Evolutionary conservation across 2,888 invertebrate species (phyloP).

Genomic region (Dolichomitus sp.): DNA sequence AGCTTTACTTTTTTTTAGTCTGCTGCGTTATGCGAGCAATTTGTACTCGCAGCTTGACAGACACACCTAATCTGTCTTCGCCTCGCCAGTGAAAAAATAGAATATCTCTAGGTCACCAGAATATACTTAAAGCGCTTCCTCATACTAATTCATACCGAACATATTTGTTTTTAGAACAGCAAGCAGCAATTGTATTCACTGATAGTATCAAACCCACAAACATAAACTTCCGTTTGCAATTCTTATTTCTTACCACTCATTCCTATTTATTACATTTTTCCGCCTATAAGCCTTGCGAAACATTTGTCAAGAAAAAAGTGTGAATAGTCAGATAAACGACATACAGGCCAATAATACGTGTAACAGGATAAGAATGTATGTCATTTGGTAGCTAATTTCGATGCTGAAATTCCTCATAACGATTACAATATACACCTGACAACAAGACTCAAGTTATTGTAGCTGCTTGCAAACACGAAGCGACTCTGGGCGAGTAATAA

Average conservation of each 20-base stretch:
- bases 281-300: background rate
- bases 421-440: background rate
- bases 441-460: background rate
- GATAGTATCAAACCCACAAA: background rate
- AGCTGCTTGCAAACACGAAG: background rate
- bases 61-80: background rate
- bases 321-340: too few species aligned
- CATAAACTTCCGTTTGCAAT: background rate
- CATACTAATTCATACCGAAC: background rate
- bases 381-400: background rate
- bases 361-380: background rate
- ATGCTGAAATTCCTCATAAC: background rate
- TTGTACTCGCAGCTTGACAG: background rate
- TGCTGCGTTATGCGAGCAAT: background rate
- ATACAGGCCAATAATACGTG: background rate
- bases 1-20: background rate
- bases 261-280: background rate
- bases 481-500: slow-evolving; percentile 31
- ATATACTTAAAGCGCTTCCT: background rate
- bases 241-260: background rate
- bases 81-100: slow-evolving; percentile 31
- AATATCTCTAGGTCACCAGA: slow-evolving; percentile 29
- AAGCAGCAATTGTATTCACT: too few species aligned
- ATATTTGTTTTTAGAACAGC: background rate
- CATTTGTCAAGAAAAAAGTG: too few species aligned